Percentiles rank a stretch among this genome's conserved stretches.
These are phyloP conservation scores for Vidua macroura DNA, from an alignment of 2,113 vertebrate genomes.

Conservation along the genomic window DNA sequence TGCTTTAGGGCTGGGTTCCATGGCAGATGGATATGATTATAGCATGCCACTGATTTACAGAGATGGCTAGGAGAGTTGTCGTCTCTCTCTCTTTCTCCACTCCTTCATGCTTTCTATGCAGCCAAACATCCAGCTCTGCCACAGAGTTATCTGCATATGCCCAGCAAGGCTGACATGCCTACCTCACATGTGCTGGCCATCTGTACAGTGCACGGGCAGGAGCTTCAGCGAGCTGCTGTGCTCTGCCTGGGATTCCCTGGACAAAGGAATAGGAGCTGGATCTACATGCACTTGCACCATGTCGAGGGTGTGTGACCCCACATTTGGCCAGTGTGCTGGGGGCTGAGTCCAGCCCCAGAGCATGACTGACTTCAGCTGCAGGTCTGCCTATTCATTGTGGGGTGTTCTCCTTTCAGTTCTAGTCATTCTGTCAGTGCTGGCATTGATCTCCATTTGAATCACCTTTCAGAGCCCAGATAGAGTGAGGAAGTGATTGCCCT, in stretches of 20 bases:
- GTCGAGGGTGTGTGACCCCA: neutral
- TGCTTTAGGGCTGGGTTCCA: neutral
- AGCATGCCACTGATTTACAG: neutral
- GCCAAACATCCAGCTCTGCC: neutral
- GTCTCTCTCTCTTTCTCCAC: neutral
- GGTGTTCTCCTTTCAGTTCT: neutral
- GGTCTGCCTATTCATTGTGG: neutral
- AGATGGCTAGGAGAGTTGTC: fast-evolving
- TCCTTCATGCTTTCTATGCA: neutral
- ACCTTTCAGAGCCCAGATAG: slow-evolving; percentile 32
- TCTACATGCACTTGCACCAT: neutral
- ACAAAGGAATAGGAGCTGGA: neutral
- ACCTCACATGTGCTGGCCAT: slow-evolving; percentile 23
- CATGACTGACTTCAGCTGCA: neutral
- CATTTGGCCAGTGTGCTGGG: fast-evolving
- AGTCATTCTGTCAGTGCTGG: neutral
- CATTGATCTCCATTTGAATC: neutral
- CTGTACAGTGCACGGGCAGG: neutral
- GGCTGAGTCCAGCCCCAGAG: neutral
- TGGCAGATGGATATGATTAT: neutral
- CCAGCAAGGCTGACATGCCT: neutral
- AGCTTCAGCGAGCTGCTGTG: fast-evolving
- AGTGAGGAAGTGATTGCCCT: slow-evolving; percentile 22
- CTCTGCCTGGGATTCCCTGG: neutral
- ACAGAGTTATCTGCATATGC: neutral